Conservation (phyloP, 2,113 vertebrate genomes). For the Nipponia nippon region DNA sequence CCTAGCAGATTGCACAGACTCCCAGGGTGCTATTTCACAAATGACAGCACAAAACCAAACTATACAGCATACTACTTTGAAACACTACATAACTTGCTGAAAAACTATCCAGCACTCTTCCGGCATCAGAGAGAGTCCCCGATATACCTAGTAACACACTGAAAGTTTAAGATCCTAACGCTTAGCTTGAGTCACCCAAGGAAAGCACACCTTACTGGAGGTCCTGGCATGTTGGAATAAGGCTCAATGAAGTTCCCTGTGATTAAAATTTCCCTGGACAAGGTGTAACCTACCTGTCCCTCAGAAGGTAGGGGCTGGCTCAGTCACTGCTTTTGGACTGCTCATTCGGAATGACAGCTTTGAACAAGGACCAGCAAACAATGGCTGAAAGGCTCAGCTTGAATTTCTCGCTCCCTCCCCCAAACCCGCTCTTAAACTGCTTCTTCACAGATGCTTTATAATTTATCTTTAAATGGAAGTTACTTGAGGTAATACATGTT, state of each 20-base stretch:
- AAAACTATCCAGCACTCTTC: not conserved
- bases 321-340: not conserved
- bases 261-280: not conserved
- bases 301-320: not conserved
- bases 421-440: not conserved
- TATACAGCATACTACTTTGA: not conserved
- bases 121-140: not conserved
- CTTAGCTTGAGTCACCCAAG: not conserved
- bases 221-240: not conserved
- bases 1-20: not conserved
- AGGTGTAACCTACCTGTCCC: not conserved
- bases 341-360: not conserved
- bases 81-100: not conserved
- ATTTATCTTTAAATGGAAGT: not conserved
- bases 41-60: not conserved
- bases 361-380: not conserved
- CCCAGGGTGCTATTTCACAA: not conserved
- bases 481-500: not conserved
- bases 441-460: not conserved
- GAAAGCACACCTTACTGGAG: not conserved
- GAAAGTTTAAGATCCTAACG: not conserved
- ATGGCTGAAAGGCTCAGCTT: not conserved
- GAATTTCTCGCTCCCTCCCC: not conserved
- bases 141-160: not conserved
- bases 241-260: not conserved